Base-by-base conservation (phyloP, 2,113 vertebrate genomes). In the Helogale parvula region DNA sequence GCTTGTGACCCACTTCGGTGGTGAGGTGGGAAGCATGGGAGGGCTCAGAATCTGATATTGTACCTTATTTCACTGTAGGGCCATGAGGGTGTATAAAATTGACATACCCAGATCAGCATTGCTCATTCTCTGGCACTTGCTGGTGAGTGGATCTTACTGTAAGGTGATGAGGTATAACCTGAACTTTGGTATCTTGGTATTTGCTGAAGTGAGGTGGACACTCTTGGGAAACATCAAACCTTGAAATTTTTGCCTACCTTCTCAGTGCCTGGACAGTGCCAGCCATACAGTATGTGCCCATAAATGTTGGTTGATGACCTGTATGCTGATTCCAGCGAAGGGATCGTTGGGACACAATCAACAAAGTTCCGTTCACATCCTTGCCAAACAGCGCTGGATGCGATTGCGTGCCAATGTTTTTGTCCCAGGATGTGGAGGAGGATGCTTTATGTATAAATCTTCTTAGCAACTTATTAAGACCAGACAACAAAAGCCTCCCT, bases 401-500 rank as follows among this genome's bases (percentile, higher is more conserved):
- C 1, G 10, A 63, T 45, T 33, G 2, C 4, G 7, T 29, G 57
- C 33, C 65, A 31, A 0, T 19, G 27, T 33, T 74, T 76, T 94
- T n/a, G 52, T 41, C 47, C n/a, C 15, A 4, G 29, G 50, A 31
- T 23, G 23, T 47, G 54, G 94, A 68, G 25, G 31, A 76, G 79
- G 65, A 3, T 13, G 29, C 63, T 86, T 71, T 60, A 38, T 25
- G 29, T 83, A 35, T 69, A 81, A 93, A 76, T 88, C 90, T 76
- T 82, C 87, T 88, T 38, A 93, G 69, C 9, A 81, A 50, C 66
- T 69, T 19, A 90, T 33, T 91, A 81, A 81, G 90, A 90, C 41
- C 68, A 95, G 94, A 94, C 94, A 88, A 92, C 96, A 93, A 91
- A 95, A 90, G 47, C 80, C 41, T 66, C 83, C 68, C 93, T 95